Percentiles rank a stretch among this genome's conserved stretches.
Evolutionary conservation across 1,140 invertebrate genomes (phyloP).

Genomic region (Cataglyphis hispanica): DNA sequence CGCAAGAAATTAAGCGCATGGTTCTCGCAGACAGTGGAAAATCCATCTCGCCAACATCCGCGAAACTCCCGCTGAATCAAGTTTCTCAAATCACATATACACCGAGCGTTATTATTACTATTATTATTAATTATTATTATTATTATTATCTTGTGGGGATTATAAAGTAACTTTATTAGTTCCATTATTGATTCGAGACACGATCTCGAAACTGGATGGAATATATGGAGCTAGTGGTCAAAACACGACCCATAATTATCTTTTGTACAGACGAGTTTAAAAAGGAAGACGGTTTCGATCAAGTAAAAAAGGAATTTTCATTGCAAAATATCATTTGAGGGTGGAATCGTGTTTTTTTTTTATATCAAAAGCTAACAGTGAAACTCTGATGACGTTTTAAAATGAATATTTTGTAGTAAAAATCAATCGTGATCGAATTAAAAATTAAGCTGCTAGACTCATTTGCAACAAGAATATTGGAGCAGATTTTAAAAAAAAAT

Average conservation of each 20-base stretch:
- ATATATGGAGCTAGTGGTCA: not conserved
- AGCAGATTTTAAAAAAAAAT: not conserved
- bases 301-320: constrained; percentile 37
- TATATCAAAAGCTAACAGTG: constrained; percentile 4
- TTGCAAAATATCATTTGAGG: constrained; percentile 25
- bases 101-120: not conserved
- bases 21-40: not conserved
- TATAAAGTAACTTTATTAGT: not conserved
- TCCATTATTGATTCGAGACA: not conserved
- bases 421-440: not conserved
- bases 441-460: not conserved
- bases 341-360: not conserved
- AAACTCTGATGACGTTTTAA: constrained; percentile 31
- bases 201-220: not conserved
- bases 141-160: not conserved
- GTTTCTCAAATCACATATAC: not conserved
- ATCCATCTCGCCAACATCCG: not conserved
- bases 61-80: not conserved
- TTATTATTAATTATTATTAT: too few relatives aligned
- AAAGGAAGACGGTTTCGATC: constrained; percentile 44
- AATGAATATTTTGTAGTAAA: not conserved
- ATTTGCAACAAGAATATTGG: not conserved
- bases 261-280: constrained; percentile 29
- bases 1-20: not conserved
- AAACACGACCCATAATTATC: constrained; percentile 24